These are phyloP conservation scores for Emys orbicularis DNA, from an alignment of 2,797 vertebrate species.

Conservation along the genomic window DNA sequence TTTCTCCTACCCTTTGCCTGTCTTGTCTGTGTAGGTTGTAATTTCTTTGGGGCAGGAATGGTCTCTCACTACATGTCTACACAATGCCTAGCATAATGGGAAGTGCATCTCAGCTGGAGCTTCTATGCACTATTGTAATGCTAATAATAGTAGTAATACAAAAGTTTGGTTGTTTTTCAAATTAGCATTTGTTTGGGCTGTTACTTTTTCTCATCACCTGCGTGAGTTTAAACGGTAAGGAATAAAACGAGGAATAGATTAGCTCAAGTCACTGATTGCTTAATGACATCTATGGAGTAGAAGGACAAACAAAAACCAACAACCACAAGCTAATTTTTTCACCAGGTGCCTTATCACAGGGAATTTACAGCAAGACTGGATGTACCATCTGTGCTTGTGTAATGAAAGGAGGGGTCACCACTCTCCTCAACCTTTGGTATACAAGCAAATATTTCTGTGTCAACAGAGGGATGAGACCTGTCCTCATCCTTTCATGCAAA, in stretches of 20 bases:
- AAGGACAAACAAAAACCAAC: background rate
- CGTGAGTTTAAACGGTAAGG: background rate
- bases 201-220: background rate
- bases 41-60: background rate
- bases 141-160: background rate
- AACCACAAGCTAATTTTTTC: background rate
- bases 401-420: background rate
- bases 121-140: slow-evolving; percentile 5
- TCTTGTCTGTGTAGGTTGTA: background rate
- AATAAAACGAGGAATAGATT: background rate
- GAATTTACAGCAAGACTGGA: slow-evolving; percentile 18
- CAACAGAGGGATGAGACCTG: slow-evolving; percentile 15
- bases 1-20: background rate
- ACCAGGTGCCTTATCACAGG: background rate
- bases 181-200: background rate
- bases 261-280: background rate
- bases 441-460: slow-evolving; percentile 19
- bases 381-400: background rate
- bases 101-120: background rate
- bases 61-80: background rate
- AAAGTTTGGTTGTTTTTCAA: background rate
- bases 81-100: background rate
- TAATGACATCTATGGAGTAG: background rate
- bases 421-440: background rate
- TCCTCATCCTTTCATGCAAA: background rate